Evolutionary conservation across 2,797 vertebrate genomes (phyloP).

Genomic region (Acanthurus lineatus): DNA sequence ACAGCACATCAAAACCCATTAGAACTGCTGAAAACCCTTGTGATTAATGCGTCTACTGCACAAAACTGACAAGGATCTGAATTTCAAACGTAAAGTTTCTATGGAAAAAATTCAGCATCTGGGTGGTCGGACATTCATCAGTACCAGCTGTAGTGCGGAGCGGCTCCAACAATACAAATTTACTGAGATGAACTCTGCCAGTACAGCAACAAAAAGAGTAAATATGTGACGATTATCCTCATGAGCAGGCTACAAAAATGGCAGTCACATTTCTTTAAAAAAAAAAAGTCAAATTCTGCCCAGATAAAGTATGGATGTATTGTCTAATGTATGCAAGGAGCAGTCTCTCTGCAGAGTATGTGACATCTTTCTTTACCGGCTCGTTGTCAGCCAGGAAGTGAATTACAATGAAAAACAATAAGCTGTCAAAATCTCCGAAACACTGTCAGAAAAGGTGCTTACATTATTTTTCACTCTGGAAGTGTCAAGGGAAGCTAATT

Average conservation of each 20-base stretch:
- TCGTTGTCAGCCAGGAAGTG: slow-evolving; percentile 17
- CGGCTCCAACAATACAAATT: slow-evolving; percentile 32
- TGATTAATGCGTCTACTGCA: slow-evolving; percentile 60
- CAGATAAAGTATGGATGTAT: not conserved
- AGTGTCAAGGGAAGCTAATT: not conserved
- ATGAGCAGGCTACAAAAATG: slow-evolving; percentile 1
- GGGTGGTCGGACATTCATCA: slow-evolving; percentile 58
- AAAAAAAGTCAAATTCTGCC: not conserved
- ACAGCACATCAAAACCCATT: slow-evolving; percentile 68
- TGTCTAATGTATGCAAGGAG: slow-evolving; percentile 17
- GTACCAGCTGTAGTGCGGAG: slow-evolving; percentile 41
- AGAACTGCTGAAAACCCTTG: slow-evolving; percentile 45
- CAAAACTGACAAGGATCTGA: slow-evolving; percentile 31
- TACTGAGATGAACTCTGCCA: no score
- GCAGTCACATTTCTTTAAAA: slow-evolving; percentile 1
- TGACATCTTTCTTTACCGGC: slow-evolving; percentile 15
- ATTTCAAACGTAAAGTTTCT: slow-evolving; percentile 52
- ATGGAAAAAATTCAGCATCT: slow-evolving; percentile 47
- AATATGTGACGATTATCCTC: slow-evolving; percentile 29
- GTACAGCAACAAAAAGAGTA: slow-evolving; percentile 7
- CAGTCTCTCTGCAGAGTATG: slow-evolving; percentile 5
- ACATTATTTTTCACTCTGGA: not conserved
- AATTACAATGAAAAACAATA: slow-evolving; percentile 30
- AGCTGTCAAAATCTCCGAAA: slow-evolving; percentile 17
- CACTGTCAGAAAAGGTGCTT: slow-evolving; percentile 19